phyloP scores from a whole-genome alignment of 30 jellyfish, hydroid and myxozoan genomes.

The Catostylus mosaicus region DNA sequence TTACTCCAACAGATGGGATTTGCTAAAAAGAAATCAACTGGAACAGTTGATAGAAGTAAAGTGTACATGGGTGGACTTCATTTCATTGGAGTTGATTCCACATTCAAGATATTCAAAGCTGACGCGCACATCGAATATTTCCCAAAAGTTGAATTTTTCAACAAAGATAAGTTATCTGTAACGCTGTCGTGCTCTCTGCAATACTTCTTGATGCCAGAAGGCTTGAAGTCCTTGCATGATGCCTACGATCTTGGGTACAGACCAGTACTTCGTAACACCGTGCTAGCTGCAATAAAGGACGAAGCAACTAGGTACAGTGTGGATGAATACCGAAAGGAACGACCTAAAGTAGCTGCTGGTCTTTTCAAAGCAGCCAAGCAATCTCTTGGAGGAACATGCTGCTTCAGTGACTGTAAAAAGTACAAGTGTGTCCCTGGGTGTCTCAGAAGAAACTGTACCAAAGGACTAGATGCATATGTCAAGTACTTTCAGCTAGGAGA shows the following conservation, averaged over 20 bases:
- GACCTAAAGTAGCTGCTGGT: constrained; percentile 43
- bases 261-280: constrained; percentile 62
- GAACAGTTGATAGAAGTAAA: constrained; percentile 60
- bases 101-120: constrained; percentile 61
- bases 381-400: constrained; percentile 70
- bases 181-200: constrained; percentile 67
- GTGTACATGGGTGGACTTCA: constrained; percentile 71
- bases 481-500: constrained; percentile 69
- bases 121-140: constrained; percentile 75
- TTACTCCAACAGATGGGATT: constrained; percentile 87
- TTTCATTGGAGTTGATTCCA: constrained; percentile 65
- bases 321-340: constrained; percentile 46
- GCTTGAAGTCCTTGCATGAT: constrained; percentile 60
- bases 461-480: constrained; percentile 60
- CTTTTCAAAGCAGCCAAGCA: constrained; percentile 48
- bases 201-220: constrained; percentile 71
- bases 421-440: constrained; percentile 49
- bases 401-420: constrained; percentile 47
- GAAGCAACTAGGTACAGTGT: constrained; percentile 57
- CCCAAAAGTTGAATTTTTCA: constrained; percentile 36
- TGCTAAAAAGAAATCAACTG: constrained; percentile 66
- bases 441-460: constrained; percentile 7
- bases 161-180: constrained; percentile 60
- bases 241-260: constrained; percentile 65
- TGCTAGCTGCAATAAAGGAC: constrained; percentile 56